These are phyloP conservation scores for Hypomecis atomaria DNA, from an alignment of 2,888 invertebrate genomes.

Conservation along the genomic window DNA sequence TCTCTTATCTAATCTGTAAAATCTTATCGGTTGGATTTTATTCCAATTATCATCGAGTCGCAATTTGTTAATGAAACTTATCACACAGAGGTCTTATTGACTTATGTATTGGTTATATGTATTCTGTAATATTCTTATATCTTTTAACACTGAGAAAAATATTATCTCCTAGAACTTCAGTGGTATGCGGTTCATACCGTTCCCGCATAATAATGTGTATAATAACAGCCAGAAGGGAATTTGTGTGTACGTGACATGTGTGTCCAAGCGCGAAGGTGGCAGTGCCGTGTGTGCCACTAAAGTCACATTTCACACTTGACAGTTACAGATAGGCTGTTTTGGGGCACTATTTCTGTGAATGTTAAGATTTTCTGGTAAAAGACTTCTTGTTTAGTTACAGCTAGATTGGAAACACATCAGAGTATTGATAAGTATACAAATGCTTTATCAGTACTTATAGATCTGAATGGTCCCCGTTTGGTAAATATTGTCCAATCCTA, in stretches of 20 bases:
- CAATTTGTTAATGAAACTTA: background rate
- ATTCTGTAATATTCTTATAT: background rate
- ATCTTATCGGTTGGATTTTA: background rate
- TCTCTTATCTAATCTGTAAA: too few species aligned
- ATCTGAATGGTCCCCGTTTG: too few species aligned
- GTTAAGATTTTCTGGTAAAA: slow-evolving; percentile 7
- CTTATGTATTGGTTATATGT: background rate
- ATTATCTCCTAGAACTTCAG: slow-evolving; percentile 30
- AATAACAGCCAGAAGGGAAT: slow-evolving; percentile 43
- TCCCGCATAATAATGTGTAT: slow-evolving; percentile 45
- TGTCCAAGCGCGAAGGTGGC: slow-evolving; percentile 28
- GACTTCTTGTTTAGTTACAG: too few species aligned
- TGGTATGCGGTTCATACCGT: slow-evolving; percentile 33
- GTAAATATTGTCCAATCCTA: too few species aligned
- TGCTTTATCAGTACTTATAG: too few species aligned
- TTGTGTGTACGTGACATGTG: slow-evolving; percentile 45
- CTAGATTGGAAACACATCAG: too few species aligned
- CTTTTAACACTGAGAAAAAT: slow-evolving; percentile 14
- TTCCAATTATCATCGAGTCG: background rate
- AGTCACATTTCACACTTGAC: slow-evolving; percentile 50
- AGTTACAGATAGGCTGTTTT: slow-evolving; percentile 47
- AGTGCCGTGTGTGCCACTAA: slow-evolving; percentile 33
- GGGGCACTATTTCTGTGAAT: slow-evolving; percentile 37
- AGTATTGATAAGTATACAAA: too few species aligned
- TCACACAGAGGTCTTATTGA: background rate